Percentiles rank a stretch among this genome's conserved stretches.
Conservation (phyloP, 2,888 invertebrate genomes). For the Linnaemya vulpina region DNA sequence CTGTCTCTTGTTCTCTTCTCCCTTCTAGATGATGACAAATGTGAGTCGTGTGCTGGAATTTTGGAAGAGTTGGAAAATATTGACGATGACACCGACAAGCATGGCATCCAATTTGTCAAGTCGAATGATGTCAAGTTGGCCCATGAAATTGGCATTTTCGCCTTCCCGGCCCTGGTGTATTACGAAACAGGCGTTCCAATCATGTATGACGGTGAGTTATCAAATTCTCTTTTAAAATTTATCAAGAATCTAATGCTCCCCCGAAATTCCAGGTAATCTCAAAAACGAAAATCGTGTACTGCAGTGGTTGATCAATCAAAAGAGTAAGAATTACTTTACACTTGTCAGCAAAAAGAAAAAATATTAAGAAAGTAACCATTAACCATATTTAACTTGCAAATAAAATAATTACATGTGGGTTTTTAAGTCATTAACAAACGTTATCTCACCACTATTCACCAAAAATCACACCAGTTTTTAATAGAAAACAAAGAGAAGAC, state of each 20-base stretch:
- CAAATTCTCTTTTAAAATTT: too few relatives aligned
- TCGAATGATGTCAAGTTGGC: constrained; percentile 95
- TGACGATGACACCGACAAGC: constrained; percentile 95
- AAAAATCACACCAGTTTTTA: not conserved
- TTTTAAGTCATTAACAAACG: constrained; percentile 28
- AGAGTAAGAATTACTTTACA: constrained; percentile 89
- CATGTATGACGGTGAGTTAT: constrained; percentile 95
- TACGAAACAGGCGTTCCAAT: constrained; percentile 97
- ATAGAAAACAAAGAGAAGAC: too few relatives aligned
- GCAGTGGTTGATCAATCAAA: constrained; percentile 97
- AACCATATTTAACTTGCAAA: constrained; percentile 36
- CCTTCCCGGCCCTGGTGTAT: constrained; percentile 95
- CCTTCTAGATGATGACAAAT: constrained; percentile 89
- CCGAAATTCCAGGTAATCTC: constrained; percentile 89
- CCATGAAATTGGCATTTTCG: constrained; percentile 95
- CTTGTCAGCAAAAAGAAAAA: constrained; percentile 35
- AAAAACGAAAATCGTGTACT: constrained; percentile 97
- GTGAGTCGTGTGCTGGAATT: constrained; percentile 92
- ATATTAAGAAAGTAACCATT: constrained; percentile 26
- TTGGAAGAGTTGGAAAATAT: constrained; percentile 95
- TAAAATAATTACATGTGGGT: constrained; percentile 37
- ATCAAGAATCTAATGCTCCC: not conserved
- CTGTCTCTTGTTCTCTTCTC: not conserved
- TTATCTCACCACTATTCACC: not conserved
- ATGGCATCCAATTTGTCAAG: constrained; percentile 96